Conservation (phyloP, 1,140 invertebrate genomes). For the Rhyzopertha dominica region DNA sequence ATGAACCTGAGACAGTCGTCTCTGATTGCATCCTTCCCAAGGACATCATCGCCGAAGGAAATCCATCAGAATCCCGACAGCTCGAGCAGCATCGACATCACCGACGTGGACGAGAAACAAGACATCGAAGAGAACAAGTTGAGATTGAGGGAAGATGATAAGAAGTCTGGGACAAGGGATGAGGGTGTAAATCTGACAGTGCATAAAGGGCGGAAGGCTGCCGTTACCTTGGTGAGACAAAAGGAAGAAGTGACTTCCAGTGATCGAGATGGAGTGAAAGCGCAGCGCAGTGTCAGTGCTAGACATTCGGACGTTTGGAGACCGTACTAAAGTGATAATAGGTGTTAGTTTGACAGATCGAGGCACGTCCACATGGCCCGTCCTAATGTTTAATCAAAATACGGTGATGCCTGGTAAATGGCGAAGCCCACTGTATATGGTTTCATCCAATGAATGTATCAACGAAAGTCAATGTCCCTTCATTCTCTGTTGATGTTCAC, state of each 20-base stretch:
- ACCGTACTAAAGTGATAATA: constrained; percentile 48
- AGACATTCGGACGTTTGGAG: constrained; percentile 55
- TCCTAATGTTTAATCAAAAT: constrained; percentile 2
- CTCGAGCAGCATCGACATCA: constrained; percentile 37
- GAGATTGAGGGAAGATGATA: constrained; percentile 11
- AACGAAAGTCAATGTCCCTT: too few relatives aligned
- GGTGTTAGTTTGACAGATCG: not conserved
- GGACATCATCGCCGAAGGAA: constrained; percentile 45
- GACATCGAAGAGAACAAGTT: constrained; percentile 17
- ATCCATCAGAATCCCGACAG: constrained; percentile 41
- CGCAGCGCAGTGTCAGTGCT: constrained; percentile 35
- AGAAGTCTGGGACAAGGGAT: constrained; percentile 18
- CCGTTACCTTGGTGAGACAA: constrained; percentile 38
- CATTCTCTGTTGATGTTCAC: too few relatives aligned
- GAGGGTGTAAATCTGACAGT: constrained; percentile 39
- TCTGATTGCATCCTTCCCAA: constrained; percentile 42
- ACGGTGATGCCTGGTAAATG: too few relatives aligned
- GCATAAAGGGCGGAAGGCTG: constrained; percentile 34
- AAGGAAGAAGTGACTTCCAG: constrained; percentile 44
- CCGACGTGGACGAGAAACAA: constrained; percentile 28
- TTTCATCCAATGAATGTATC: too few relatives aligned
- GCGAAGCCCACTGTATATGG: too few relatives aligned
- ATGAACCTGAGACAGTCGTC: constrained; percentile 49
- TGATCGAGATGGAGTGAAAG: constrained; percentile 38
- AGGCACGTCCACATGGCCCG: not conserved